Base-by-base conservation (phyloP, 2,888 invertebrate species). In the Cataglyphis rosenhaueri region DNA sequence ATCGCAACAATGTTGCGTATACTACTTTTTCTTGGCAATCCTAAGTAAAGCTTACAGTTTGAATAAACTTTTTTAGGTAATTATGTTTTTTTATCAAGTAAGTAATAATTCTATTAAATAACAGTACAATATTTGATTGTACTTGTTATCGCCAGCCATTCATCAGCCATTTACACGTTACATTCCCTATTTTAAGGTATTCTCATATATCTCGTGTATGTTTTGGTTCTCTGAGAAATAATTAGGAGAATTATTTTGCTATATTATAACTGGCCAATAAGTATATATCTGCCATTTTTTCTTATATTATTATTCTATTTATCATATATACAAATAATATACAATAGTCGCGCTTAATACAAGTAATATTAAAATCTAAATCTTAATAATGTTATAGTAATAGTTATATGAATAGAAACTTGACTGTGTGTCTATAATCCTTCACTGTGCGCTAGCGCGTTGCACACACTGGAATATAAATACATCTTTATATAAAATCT, bases 291-390 rank as follows among this genome's bases (percentile, higher is more conserved):
- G 96, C 96, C 96, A 96, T 95, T 95, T 96, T 15, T 95, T 92
- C 92, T 93, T 93, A 95, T 95, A 95, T 95, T 95, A 95, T 95
- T 96, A 96, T 96, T 96, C 96, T 96, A 95, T 96, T 96, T 96
- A 95, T 95, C 95, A 91, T 96, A 96, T 96, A 95, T 96, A 96
- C 96, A 96, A 96, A 96, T 96, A 96, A 96, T 96, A 96, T 96
- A 96, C 92, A 92, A 87, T 91, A 88, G 90, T 90, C 87, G 87
- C 87, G 78, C 89, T 92, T 91, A 92, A 87, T 86, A 85, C 86
- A 90, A 87, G 86, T 88, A 91, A 91, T 92, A 91, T 91, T 92
- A 91, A 92, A 92, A 93, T 89, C 91, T 92, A 92, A 84, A 85
- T 88, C 86, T 91, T 87, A 90, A 89, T 92, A 87, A 92, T 91